phyloP scores from a whole-genome alignment of 53 echinoderm and acorn worm genomes.

The Temnopleurus reevesii region DNA sequence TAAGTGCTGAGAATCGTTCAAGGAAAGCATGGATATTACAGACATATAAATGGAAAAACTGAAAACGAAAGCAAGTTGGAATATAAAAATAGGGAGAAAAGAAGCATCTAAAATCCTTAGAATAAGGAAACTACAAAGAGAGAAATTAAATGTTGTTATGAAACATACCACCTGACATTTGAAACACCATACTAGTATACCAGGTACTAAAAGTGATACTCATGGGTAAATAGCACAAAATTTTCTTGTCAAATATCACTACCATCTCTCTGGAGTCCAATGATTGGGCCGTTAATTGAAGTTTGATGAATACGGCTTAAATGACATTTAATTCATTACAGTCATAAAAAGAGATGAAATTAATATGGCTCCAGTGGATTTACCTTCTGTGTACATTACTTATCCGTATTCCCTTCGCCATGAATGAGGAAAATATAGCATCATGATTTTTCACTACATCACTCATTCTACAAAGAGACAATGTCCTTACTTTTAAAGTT shows the following conservation, averaged over 20 bases:
- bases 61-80: not conserved
- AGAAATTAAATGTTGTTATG: not conserved
- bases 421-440: too few relatives aligned
- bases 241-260: not conserved
- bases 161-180: not conserved
- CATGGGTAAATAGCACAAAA: not conserved
- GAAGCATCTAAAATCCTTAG: not conserved
- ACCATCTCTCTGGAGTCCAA: not conserved
- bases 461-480: too few relatives aligned
- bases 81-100: not conserved
- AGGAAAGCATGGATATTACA: too few relatives aligned
- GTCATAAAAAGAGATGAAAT: not conserved
- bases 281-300: constrained; percentile 11
- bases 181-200: not conserved
- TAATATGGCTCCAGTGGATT: not conserved
- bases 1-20: too few relatives aligned
- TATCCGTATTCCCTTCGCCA: too few relatives aligned
- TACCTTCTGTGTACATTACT: not conserved
- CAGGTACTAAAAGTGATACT: constrained; percentile 17
- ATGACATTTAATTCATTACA: not conserved
- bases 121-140: not conserved
- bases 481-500: too few relatives aligned
- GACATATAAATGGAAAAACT: too few relatives aligned
- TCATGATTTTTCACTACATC: too few relatives aligned
- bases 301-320: not conserved